Evolutionary conservation across 2,797 vertebrate genomes (phyloP), one percentile per base, ranked within the genome.

Genomic region (Pipistrellus pipistrellus): DNA sequence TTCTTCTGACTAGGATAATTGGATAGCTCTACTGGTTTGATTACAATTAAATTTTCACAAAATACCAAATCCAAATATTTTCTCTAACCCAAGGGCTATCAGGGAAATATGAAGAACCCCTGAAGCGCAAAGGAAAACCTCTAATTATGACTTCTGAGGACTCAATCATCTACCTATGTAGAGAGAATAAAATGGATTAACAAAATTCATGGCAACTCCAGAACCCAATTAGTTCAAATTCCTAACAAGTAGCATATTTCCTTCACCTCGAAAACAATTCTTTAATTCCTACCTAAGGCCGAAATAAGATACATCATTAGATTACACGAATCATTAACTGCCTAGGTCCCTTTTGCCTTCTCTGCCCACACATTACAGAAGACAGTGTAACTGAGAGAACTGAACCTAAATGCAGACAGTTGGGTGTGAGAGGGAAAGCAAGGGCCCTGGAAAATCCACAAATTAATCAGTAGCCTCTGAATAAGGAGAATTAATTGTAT

Each of bases 401-500:
- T 72, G 21, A 81, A 81, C 41, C 35, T 55, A 51, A 51, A 59
- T 12, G 25, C 8, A 59, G n/a, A 62, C 38, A 59, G 13, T 1
- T 86, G 41, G n/a, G 38, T 81, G 0, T 80, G 30, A 41, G 48
- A 85, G 3, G 17, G 32, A 76, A 88, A 89, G 44, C 15, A 64
- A 88, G 46, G 9, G 17, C 51, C 30, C 68, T 66, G 38, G 38
- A 57, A 78, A 78, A 66, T 66, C 23, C n/a, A 75, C 62, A 78
- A 64, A 76, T 87, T 46, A 44, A 30, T 13, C 59, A 62, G 35
- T 62, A 91, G 44, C 11, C n/a, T 83, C 35, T 72, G 78, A 93
- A 83, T 41, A 66, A 68, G n/a, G 25, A 91, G 51, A 93, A 73
- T 91, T 91, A 90, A 96, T 89, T 30, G 69, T 12, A 84, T 35